phyloP scores from a whole-genome alignment of 2,113 vertebrate species.

The Megaptera novaeangliae region DNA sequence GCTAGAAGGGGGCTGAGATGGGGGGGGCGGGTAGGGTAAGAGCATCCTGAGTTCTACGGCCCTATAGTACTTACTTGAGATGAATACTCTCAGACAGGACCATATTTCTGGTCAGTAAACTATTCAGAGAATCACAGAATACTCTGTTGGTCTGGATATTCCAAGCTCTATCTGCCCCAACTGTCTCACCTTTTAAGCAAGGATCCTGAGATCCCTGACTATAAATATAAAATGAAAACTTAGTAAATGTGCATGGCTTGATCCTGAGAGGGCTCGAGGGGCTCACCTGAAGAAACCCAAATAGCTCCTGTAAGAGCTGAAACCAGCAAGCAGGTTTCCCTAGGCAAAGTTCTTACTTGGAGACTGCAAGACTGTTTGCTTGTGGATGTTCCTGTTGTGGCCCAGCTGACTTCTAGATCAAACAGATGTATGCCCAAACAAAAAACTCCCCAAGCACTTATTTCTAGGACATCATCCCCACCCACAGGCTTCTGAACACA shows the following conservation, averaged over 20 bases:
- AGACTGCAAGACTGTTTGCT: neutral
- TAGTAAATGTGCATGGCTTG: neutral
- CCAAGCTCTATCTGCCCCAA: neutral
- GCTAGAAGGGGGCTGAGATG: neutral
- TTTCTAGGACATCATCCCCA: conserved; percentile 42
- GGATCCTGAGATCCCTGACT: neutral
- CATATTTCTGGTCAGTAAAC: neutral
- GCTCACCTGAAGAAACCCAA: neutral
- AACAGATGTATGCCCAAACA: neutral
- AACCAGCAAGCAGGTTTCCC: neutral
- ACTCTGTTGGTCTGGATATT: neutral
- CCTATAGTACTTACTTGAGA: neutral
- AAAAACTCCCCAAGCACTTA: conserved; percentile 24
- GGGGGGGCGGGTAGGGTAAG: neutral
- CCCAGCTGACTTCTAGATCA: conserved; percentile 23
- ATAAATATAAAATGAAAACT: conserved; percentile 3
- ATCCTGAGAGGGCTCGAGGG: neutral
- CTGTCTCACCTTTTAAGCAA: neutral
- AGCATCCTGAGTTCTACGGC: neutral
- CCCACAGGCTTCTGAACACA: conserved; percentile 24
- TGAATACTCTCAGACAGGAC: neutral
- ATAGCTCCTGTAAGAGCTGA: neutral
- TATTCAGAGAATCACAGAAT: neutral
- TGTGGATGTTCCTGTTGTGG: neutral
- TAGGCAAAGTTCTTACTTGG: neutral